Evolutionary conservation across 2,888 invertebrate species (phyloP).

Genomic region (Dicranocentrus wangi): DNA sequence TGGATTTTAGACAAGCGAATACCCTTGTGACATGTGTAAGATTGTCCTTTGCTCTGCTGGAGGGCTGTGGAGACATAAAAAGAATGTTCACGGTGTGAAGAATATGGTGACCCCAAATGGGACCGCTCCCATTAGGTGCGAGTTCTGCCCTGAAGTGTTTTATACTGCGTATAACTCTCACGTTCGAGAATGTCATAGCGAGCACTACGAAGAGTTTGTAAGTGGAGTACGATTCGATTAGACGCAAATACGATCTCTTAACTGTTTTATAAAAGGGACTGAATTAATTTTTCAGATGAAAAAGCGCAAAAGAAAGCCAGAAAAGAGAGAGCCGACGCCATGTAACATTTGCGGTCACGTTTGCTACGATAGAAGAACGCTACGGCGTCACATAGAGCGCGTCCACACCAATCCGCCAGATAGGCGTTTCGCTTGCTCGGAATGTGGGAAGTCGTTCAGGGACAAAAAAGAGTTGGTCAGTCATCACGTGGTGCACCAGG

Average conservation of each 20-base stretch:
- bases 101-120: background rate
- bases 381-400: background rate
- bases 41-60: background rate
- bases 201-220: constrained; percentile 20
- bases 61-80: constrained; percentile 25
- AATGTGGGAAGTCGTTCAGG: constrained; percentile 28
- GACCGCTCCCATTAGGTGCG: background rate
- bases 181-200: constrained; percentile 6
- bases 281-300: too few species aligned
- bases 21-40: constrained; percentile 5
- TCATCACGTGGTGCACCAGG: constrained; percentile 28
- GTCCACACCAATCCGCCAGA: background rate
- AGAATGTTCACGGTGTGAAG: constrained; percentile 22
- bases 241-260: too few species aligned
- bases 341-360: constrained; percentile 22
- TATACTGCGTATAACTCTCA: constrained; percentile 1
- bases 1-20: background rate
- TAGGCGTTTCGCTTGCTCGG: too few species aligned
- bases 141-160: background rate
- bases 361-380: background rate
- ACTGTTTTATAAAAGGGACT: too few species aligned
- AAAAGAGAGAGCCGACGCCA: background rate
- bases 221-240: too few species aligned
- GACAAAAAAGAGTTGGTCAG: constrained; percentile 7
- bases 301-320: background rate